phyloP scores from a whole-genome alignment of 2,888 invertebrate genomes.

The Lysandra coridon region DNA sequence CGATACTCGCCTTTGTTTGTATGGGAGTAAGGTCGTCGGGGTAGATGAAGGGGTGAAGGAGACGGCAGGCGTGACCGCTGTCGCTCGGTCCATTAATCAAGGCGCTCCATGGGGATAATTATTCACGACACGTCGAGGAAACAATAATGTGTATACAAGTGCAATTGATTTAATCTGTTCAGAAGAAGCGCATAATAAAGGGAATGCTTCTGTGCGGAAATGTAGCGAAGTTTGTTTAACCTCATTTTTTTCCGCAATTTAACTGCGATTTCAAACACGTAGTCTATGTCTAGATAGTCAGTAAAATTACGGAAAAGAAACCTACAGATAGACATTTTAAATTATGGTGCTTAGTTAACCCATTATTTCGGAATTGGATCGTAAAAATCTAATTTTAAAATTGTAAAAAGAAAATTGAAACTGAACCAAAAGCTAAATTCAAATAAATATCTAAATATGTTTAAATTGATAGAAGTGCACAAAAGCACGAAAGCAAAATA shows the following conservation, averaged over 20 bases:
- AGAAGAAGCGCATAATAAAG: not conserved
- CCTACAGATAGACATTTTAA: no score
- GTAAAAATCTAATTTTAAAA: no score
- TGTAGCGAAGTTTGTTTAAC: not conserved
- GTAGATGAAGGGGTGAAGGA: not conserved
- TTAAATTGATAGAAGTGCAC: no score
- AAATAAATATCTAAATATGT: no score
- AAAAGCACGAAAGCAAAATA: not conserved
- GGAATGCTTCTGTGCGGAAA: not conserved
- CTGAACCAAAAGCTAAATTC: no score
- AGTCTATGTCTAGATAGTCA: not conserved
- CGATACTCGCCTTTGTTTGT: conserved; percentile 6
- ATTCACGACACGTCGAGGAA: conserved; percentile 38
- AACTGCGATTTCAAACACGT: not conserved
- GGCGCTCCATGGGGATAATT: conserved; percentile 35
- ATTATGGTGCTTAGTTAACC: no score
- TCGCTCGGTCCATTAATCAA: conserved; percentile 36
- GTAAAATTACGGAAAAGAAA: no score
- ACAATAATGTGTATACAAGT: conserved; percentile 34
- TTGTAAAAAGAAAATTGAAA: no score
- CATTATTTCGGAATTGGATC: no score
- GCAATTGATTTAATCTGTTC: conserved; percentile 33
- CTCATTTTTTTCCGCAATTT: not conserved
- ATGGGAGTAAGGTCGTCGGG: not conserved
- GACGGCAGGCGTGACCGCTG: conserved; percentile 23